phyloP scores from a whole-genome alignment of 2,113 vertebrate genomes.

The Tupaia tana region DNA sequence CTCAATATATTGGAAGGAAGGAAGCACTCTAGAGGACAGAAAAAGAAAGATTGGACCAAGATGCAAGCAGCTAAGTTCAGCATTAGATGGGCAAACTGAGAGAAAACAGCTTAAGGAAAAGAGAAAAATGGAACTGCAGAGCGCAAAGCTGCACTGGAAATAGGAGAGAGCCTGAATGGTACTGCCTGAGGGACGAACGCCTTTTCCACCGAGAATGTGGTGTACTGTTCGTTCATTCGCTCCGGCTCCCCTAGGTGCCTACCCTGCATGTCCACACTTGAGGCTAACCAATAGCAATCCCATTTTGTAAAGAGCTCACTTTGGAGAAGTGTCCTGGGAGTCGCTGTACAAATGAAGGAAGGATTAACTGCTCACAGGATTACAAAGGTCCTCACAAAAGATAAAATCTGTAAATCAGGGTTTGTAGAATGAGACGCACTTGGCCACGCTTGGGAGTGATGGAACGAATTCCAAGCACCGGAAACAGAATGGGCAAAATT shows the following conservation, averaged over 20 bases:
- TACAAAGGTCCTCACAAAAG: not conserved
- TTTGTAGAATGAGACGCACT: not conserved
- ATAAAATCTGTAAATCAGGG: no score
- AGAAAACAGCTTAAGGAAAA: not conserved
- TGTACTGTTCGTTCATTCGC: not conserved
- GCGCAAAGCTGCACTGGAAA: not conserved
- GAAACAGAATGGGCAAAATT: not conserved
- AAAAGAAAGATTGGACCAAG: not conserved
- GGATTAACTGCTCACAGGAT: fast-evolving
- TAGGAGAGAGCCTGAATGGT: not conserved
- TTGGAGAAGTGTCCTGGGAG: not conserved
- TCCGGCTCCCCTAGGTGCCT: not conserved
- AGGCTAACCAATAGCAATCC: not conserved
- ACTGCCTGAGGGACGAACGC: not conserved
- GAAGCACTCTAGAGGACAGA: not conserved
- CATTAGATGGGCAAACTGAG: not conserved
- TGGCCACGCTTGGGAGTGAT: not conserved
- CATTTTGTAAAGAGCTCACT: not conserved
- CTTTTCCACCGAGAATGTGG: not conserved
- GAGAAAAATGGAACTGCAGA: not conserved
- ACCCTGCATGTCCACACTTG: not conserved
- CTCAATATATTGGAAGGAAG: not conserved
- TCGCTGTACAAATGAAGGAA: not conserved
- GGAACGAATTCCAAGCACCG: not conserved
- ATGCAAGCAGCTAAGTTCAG: not conserved